Percentiles rank a stretch among this genome's conserved stretches.
Conservation (phyloP, 2,113 vertebrate species). For the Orycteropus afer region DNA sequence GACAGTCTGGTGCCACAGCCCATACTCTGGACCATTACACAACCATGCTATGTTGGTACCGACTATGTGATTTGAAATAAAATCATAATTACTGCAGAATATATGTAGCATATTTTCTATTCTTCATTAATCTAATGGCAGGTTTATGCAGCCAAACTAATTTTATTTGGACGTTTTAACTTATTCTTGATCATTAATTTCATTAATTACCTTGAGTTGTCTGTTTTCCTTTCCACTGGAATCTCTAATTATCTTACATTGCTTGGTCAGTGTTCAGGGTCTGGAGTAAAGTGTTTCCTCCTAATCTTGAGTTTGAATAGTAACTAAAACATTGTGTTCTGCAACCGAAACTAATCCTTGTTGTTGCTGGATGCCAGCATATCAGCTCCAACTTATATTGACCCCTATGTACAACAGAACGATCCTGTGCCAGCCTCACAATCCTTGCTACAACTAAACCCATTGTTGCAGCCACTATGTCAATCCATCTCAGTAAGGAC, state of each 20-base stretch:
- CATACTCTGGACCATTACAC: not conserved
- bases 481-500: too few relatives aligned
- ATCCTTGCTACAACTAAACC: too few relatives aligned
- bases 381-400: too few relatives aligned
- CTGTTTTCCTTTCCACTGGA: not conserved
- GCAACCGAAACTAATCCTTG: not conserved
- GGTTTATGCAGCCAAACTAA: not conserved
- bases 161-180: constrained; percentile 15
- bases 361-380: too few relatives aligned
- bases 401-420: too few relatives aligned
- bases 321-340: not conserved
- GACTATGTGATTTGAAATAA: not conserved
- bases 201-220: not conserved
- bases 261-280: not conserved
- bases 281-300: not conserved
- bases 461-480: too few relatives aligned
- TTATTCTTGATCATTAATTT: not conserved
- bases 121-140: not conserved
- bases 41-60: not conserved
- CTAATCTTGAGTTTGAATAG: constrained; percentile 33
- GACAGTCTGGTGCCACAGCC: too few relatives aligned
- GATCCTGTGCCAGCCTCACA: too few relatives aligned
- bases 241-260: not conserved
- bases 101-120: not conserved
- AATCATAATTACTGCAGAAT: not conserved